These are phyloP conservation scores for Solen grandis DNA, from an alignment of 1,140 invertebrate genomes.

Conservation along the genomic window DNA sequence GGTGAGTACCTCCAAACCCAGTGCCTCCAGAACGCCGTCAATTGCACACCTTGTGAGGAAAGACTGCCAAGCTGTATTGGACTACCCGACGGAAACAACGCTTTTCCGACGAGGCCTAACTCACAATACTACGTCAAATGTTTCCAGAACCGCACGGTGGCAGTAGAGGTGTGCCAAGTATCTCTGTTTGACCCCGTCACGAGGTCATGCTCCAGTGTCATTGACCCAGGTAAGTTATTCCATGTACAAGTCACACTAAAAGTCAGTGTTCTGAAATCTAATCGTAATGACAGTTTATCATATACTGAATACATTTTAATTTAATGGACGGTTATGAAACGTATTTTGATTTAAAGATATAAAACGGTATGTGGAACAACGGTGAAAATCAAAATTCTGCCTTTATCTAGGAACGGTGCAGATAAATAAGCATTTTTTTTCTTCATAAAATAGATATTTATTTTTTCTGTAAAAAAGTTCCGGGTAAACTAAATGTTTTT, in stretches of 20 bases:
- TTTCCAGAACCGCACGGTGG: conserved; percentile 67
- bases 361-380: no score
- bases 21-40: conserved; percentile 59
- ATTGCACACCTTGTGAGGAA: conserved; percentile 66
- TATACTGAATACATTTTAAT: no score
- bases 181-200: conserved; percentile 63
- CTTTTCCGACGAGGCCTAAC: conserved; percentile 62
- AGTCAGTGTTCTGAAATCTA: no score
- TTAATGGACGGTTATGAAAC: no score
- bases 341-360: no score
- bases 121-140: conserved; percentile 70
- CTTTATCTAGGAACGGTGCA: no score
- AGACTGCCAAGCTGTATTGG: conserved; percentile 68
- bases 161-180: conserved; percentile 67
- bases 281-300: no score
- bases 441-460: not conserved
- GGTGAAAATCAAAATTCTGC: no score
- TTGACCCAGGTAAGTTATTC: conserved; percentile 59
- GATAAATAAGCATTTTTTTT: not conserved
- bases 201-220: conserved; percentile 58
- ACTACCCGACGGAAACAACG: conserved; percentile 61
- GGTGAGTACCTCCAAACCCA: conserved; percentile 73
- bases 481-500: not conserved
- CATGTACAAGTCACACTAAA: no score
- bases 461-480: not conserved